Evolutionary conservation across 2,888 invertebrate genomes (phyloP).

Genomic region (Diploptera punctata): DNA sequence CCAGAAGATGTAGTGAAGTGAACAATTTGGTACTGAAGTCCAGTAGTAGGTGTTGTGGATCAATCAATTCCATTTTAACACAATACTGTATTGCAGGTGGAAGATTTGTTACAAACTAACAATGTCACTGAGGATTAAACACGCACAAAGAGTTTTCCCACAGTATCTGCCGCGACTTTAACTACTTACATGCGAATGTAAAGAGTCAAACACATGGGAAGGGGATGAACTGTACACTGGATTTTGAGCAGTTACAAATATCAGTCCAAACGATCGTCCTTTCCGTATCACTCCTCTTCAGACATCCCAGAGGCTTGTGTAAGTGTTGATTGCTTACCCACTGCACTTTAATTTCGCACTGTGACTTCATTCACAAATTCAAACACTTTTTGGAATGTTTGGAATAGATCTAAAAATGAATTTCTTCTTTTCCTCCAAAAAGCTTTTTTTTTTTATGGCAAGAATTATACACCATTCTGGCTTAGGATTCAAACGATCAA

Average conservation of each 20-base stretch:
- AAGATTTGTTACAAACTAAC: conserved; percentile 25
- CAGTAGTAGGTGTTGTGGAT: neutral
- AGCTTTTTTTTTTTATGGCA: conserved; percentile 13
- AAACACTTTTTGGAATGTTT: conserved; percentile 20
- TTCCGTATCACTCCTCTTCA: conserved; percentile 16
- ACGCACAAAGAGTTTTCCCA: conserved; percentile 26
- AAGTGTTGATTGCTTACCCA: conserved; percentile 17
- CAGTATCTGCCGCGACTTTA: conserved; percentile 38
- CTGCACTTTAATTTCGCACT: conserved; percentile 23
- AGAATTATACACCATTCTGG: conserved; percentile 32
- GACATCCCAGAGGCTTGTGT: conserved; percentile 28
- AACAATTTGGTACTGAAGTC: conserved; percentile 9
- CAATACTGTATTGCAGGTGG: neutral
- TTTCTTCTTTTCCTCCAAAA: conserved; percentile 14
- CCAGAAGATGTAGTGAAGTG: neutral
- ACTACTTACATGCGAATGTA: conserved; percentile 34
- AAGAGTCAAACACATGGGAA: conserved; percentile 34
- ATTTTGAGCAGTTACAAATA: conserved; percentile 39
- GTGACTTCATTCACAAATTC: conserved; percentile 20
- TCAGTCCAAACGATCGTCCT: conserved; percentile 31
- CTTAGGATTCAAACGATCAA: conserved; percentile 25
- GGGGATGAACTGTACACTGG: conserved; percentile 32
- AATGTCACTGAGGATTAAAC: conserved; percentile 12
- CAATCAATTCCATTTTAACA: neutral
- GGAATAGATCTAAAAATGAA: conserved; percentile 12